Evolutionary conservation across 2,888 invertebrate species (phyloP).

Genomic region (Harpalus rubripes): DNA sequence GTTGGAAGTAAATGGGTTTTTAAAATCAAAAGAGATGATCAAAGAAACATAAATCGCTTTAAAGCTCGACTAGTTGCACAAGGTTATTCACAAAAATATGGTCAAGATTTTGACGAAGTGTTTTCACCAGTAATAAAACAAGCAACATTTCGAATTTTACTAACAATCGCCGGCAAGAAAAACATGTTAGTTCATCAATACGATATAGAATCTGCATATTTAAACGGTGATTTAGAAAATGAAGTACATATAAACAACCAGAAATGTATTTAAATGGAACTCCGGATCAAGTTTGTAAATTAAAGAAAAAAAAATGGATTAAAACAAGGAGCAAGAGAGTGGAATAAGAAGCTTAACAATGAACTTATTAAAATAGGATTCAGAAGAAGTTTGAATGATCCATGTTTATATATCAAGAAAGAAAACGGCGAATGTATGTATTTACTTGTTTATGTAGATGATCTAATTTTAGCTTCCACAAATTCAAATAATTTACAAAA

Average conservation of each 20-base stretch:
- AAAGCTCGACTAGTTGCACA: too few species aligned
- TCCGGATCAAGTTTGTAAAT: conserved; percentile 7
- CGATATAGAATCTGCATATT: conserved; percentile 71
- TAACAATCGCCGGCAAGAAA: conserved; percentile 65
- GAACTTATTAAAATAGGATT: too few species aligned
- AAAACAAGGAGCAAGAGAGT: conserved; percentile 21
- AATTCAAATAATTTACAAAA: too few species aligned
- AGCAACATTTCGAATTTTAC: conserved; percentile 68
- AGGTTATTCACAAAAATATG: too few species aligned
- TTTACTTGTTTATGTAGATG: too few species aligned
- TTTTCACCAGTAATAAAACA: conserved; percentile 69
- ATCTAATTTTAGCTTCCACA: too few species aligned
- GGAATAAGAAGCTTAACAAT: too few species aligned
- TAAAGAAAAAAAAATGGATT: conserved; percentile 6
- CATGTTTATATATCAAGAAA: too few species aligned
- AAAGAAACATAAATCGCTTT: neutral
- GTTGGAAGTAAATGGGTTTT: conserved; percentile 67
- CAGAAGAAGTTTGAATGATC: too few species aligned
- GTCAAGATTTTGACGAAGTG: conserved; percentile 70
- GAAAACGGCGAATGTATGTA: too few species aligned
- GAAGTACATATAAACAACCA: too few species aligned
- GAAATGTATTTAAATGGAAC: neutral
- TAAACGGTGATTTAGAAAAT: conserved; percentile 67
- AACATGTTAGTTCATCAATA: too few species aligned
- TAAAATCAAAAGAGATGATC: neutral